Evolutionary conservation across 2,113 vertebrate species (phyloP).

Genomic region (Pseudopodoces humilis): DNA sequence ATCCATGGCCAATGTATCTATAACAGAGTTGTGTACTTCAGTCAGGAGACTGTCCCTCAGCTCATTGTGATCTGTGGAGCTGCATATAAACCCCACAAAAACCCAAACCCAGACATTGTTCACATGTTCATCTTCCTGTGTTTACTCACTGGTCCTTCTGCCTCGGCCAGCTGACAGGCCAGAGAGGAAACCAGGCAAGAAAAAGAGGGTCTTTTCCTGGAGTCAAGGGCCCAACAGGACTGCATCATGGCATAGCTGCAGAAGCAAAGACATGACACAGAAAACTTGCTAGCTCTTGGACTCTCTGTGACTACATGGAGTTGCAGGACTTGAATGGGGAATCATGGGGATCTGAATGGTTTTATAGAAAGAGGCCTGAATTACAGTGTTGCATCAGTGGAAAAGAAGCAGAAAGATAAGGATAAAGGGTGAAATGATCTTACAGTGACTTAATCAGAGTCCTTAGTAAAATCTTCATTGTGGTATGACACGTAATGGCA

Average conservation of each 20-base stretch:
- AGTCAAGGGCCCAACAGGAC: constrained; percentile 88
- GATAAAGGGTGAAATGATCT: not conserved
- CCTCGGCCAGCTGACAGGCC: constrained; percentile 80
- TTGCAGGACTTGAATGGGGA: not conserved
- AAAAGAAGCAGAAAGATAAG: not conserved
- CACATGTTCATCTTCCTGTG: not conserved
- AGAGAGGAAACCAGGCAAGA: constrained; percentile 83
- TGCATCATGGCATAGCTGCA: constrained; percentile 87
- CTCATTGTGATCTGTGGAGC: not conserved
- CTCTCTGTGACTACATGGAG: not conserved
- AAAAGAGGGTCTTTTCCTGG: constrained; percentile 84
- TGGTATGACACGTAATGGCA: not conserved
- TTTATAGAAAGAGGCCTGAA: not conserved
- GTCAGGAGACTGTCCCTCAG: not conserved
- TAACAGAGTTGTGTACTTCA: not conserved
- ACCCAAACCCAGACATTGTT: not conserved
- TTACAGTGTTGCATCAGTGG: not conserved
- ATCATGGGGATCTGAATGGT: not conserved
- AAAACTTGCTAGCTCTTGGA: not conserved
- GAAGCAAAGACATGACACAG: not conserved
- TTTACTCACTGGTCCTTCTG: constrained; percentile 84
- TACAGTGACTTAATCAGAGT: not conserved
- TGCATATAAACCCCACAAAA: not conserved
- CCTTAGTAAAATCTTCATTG: not conserved
- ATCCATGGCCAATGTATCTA: not conserved